Evolutionary conservation across 2,888 invertebrate genomes (phyloP), one percentile per base, ranked within the genome.

Genomic region (Meliscaeva auricollis): DNA sequence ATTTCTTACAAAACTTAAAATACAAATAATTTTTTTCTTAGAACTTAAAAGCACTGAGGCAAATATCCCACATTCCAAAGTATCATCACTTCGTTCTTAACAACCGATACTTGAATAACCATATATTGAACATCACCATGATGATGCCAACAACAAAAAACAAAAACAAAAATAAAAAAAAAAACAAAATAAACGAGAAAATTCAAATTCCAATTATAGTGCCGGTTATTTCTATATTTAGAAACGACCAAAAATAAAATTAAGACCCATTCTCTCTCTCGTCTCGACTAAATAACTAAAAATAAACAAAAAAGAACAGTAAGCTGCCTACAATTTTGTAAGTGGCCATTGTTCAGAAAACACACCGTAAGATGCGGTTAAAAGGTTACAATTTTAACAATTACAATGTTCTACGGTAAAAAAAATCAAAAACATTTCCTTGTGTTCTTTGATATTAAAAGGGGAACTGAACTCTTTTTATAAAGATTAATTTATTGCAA

Each of bases 381-480:
- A 44, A 6, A 44, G 15, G 15, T 44, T 44, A 41, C 41, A 41
- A 13, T 11, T 41, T 41, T 13, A 41, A 13, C 2, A 41, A 13
- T 41, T 4, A 26, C 26, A 26, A 26, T 26, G 4, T 26, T 26
- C 26, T 26, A 3, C 4, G 26, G 2, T 3, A 20, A 22, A 50
- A 50, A 38, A 50, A 35, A 20, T 26, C 4, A 3, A 41, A 11
- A 13, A 3, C 13, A 41, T 13, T 41, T 41, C 41, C 41, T 41
- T n/a, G n/a, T n/a, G n/a, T 41, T 44, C 15, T 44, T 15, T 26
- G 26, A 3, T 26, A 4, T 44, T 44, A 6, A 44, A 15, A 4
- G 15, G 44, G 62, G 46, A 46, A 46, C n/a, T 68, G 68, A 38
- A 68, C 52, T 68, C 22, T 52, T 22, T 17, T 15, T 52, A 32